Conservation (phyloP, 2,113 vertebrate genomes). For the Gavia stellata region DNA sequence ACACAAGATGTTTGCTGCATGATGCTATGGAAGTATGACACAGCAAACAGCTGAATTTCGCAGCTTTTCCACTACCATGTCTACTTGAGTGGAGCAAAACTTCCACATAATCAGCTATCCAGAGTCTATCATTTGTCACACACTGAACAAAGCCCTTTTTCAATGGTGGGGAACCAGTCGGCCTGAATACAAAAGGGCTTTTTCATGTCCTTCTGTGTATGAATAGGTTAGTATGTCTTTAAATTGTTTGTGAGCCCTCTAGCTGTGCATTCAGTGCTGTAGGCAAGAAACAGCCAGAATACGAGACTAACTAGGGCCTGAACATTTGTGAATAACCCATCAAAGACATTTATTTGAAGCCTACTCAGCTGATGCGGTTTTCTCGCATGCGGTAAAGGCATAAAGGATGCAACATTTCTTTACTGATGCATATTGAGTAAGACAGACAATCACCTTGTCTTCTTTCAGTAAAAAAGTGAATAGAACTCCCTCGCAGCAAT, state of each 20-base stretch:
- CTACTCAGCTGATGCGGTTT: neutral
- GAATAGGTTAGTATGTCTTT: neutral
- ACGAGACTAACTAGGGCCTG: neutral
- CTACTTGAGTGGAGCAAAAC: neutral
- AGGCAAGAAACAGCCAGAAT: neutral
- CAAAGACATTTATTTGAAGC: conserved; percentile 9
- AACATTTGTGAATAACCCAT: neutral
- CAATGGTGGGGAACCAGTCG: neutral
- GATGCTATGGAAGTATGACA: neutral
- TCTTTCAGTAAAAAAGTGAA: neutral
- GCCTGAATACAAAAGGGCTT: neutral
- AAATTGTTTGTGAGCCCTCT: neutral
- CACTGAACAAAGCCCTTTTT: neutral
- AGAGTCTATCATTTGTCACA: neutral
- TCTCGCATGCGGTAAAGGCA: neutral
- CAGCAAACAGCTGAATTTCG: neutral
- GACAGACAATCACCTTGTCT: neutral
- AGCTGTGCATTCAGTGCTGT: neutral
- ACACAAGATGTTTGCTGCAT: neutral
- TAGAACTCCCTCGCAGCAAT: neutral
- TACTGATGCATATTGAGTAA: neutral
- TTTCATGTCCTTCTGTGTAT: neutral
- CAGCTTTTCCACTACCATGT: neutral
- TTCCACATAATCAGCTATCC: neutral
- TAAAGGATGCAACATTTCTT: neutral